These are phyloP conservation scores for Chymomyza caudatula DNA, from an alignment of 2,888 invertebrate genomes.

Conservation along the genomic window DNA sequence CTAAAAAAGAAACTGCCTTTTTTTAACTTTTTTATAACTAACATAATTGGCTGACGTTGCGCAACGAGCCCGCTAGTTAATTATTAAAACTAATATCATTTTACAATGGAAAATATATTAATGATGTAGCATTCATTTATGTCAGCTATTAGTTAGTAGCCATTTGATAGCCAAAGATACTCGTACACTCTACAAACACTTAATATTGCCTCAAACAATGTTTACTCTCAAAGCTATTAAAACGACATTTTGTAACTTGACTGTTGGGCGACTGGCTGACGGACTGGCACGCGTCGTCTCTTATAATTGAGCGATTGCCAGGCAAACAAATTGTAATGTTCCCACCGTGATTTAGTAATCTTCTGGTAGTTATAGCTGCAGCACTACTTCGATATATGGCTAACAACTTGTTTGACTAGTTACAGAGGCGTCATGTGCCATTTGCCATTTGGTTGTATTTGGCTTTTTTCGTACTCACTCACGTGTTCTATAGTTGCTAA, in stretches of 20 bases:
- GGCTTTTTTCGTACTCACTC: conserved; percentile 46
- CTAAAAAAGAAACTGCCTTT: conserved; percentile 10
- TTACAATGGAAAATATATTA: neutral
- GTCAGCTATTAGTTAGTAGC: neutral
- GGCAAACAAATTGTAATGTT: neutral
- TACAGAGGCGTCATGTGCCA: conserved; percentile 31
- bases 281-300: neutral
- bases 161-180: neutral
- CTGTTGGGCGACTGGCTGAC: neutral
- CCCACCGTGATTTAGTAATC: neutral
- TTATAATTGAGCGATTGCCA: neutral
- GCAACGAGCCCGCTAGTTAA: too few relatives aligned
- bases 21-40: conserved; percentile 15
- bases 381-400: neutral
- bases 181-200: neutral
- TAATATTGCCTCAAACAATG: neutral
- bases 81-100: too few relatives aligned
- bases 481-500: conserved; percentile 56
- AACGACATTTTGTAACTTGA: neutral
- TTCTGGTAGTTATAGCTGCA: neutral
- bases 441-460: too few relatives aligned
- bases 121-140: neutral
- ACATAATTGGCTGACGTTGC: conserved; percentile 42
- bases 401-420: conserved; percentile 53
- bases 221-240: neutral